Base-by-base conservation (phyloP, 2,113 vertebrate genomes). In the Cisticola juncidis region DNA sequence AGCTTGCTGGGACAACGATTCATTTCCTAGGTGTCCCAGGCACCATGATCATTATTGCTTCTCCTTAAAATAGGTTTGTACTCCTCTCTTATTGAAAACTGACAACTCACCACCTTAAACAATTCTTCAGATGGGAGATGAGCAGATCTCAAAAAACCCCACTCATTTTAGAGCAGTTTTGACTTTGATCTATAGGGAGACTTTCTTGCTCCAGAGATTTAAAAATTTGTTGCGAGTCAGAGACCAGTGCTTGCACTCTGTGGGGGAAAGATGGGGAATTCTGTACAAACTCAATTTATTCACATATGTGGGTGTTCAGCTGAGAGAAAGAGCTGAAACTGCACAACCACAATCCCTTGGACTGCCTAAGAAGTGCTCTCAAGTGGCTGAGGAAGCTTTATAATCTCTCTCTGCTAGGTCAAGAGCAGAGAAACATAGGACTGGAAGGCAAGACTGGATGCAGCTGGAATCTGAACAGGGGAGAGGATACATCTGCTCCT, bases 21-120 rank as follows among this genome's bases (percentile, higher is more conserved):
- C 54, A 72, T 9, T 35, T 87, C 22, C 42, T 26, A 42, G 69
- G 53, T 48, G 14, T 72, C 38, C n/a, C 36, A 79, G 36, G 26
- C 20, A 48, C 22, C 11, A 25, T 1, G 29, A 44, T 36, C 22
- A 44, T 22, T 36, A 71, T 3, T 0, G 0, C 31, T 74, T 78
- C 62, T 50, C 60, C 31, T 66, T 68, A 64, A 76, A 86, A 62
- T 15, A 65, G 17, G 21, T 44, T 53, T 77, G 22, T 44, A 86
- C 2, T 35, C 9, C 22, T 70, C 21, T 80, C n/a, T 56, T n/a
- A 24, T 0, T 48, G 36, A 19, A 87, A 53, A 68, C 38, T 66
- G 69, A 65, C 28, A 53, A 48, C 16, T 73, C 45, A 69, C 6
- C 33, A 72, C 6, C 22, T 65, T 56, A 72, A 85, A 78, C 47